Conservation (phyloP, 1,140 invertebrate species). For the Tetramorium simillimum region DNA sequence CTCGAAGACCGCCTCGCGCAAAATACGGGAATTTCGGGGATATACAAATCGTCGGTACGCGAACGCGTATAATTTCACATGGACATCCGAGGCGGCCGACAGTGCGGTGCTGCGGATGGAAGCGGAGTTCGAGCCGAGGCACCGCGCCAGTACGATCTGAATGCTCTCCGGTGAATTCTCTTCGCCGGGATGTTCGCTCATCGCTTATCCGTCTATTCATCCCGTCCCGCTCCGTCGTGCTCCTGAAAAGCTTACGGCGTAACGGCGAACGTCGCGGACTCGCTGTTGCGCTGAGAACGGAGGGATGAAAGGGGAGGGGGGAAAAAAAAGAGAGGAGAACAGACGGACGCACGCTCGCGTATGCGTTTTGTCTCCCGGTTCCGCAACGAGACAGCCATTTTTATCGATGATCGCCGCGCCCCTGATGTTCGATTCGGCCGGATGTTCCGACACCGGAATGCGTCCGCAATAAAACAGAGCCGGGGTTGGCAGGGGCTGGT, state of each 20-base stretch:
- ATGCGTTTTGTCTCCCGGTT: not conserved
- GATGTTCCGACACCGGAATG: constrained; percentile 30
- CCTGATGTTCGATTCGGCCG: constrained; percentile 30
- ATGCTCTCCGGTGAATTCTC: not conserved
- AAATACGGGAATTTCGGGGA: not conserved
- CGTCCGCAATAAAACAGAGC: constrained; percentile 30
- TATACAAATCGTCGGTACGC: not conserved
- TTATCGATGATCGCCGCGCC: constrained; percentile 28
- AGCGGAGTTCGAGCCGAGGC: not conserved
- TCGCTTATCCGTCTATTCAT: constrained; percentile 10
- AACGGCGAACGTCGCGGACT: not conserved
- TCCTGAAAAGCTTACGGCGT: not conserved
- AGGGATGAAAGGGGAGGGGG: not conserved
- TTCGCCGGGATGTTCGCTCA: not conserved
- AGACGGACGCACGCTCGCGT: not conserved
- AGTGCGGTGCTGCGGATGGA: not conserved
- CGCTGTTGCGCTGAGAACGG: not conserved
- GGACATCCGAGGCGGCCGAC: not conserved
- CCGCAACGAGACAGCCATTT: constrained; percentile 29
- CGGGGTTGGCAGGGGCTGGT: not conserved
- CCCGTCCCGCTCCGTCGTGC: not conserved
- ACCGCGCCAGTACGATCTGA: not conserved
- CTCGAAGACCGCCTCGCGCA: not conserved
- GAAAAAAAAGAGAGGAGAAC: not conserved
- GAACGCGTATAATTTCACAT: constrained; percentile 19